A percentile compares a stretch with the other conserved stretches of the same genome.
Conservation (phyloP, 2,113 vertebrate species). For the Symphodus melops region DNA sequence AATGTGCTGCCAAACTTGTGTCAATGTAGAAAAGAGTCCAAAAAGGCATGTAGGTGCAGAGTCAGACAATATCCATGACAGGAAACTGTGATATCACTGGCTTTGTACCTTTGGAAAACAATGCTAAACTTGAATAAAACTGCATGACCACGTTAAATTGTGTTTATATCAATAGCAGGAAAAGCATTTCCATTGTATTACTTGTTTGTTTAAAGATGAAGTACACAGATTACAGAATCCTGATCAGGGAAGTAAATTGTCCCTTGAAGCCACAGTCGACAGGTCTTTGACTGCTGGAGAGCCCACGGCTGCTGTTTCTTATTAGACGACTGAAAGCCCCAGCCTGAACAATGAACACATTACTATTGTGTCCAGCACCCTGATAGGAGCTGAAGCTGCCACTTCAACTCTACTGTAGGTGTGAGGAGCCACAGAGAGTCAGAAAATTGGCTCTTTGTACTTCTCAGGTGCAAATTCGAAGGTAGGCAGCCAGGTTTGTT, state of each 20-base stretch:
- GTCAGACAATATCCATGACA: conserved; percentile 48
- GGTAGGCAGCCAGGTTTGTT: background rate
- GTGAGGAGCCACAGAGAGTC: conserved; percentile 22
- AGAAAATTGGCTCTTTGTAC: conserved; percentile 13
- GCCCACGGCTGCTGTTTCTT: conserved; percentile 28
- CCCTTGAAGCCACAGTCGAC: conserved; percentile 13
- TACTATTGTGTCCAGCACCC: conserved; percentile 37
- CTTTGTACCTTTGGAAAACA: background rate
- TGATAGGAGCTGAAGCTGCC: conserved; percentile 42
- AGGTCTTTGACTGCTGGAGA: conserved; percentile 29
- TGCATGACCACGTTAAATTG: conserved; percentile 2
- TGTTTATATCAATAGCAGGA: background rate
- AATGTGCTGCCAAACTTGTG: conserved; percentile 31
- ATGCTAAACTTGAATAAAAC: background rate
- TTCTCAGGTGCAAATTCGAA: conserved; percentile 4
- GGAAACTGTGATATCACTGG: conserved; percentile 23
- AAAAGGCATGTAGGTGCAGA: conserved; percentile 41
- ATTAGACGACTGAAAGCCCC: conserved; percentile 32
- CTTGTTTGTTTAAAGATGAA: conserved; percentile 1
- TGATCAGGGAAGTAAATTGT: conserved; percentile 14
- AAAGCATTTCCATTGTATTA: background rate
- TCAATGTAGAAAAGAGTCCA: conserved; percentile 14
- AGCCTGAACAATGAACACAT: conserved; percentile 41
- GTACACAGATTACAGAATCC: conserved; percentile 8
- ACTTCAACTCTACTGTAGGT: conserved; percentile 33